phyloP scores from a whole-genome alignment of 2,888 invertebrate species.

The Tetranychus truncatus region DNA sequence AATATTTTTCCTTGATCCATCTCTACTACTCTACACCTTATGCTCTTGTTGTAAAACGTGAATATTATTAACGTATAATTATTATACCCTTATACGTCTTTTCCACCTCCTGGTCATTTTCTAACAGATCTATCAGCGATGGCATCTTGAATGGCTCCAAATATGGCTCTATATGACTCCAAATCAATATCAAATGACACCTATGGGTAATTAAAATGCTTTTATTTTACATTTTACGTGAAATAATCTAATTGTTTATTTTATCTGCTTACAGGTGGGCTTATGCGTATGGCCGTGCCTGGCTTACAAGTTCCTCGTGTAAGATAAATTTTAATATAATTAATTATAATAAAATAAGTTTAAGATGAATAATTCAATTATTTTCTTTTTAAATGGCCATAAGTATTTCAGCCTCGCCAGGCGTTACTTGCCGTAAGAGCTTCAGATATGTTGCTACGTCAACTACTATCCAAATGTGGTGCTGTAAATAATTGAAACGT shows the following conservation, averaged over 20 bases:
- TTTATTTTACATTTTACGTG: not conserved
- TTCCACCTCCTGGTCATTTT: conserved; percentile 8
- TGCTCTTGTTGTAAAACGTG: too few relatives aligned
- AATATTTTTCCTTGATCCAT: too few relatives aligned
- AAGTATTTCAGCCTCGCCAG: conserved; percentile 21
- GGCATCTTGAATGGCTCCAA: conserved; percentile 17
- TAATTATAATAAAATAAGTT: too few relatives aligned
- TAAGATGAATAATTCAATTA: not conserved
- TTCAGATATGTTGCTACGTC: conserved; percentile 82
- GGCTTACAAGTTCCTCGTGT: conserved; percentile 1
- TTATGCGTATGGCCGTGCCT: not conserved
- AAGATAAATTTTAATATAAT: not conserved
- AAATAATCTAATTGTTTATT: not conserved
- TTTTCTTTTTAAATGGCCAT: conserved; percentile 5
- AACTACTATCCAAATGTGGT: conserved; percentile 66
- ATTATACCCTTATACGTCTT: not conserved
- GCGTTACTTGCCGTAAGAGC: conserved; percentile 60
- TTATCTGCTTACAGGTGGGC: conserved; percentile 1
- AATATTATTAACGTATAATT: too few relatives aligned
- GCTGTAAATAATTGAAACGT: conserved; percentile 76
- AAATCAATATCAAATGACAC: conserved; percentile 10
- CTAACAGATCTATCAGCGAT: conserved; percentile 13
- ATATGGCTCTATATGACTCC: conserved; percentile 2
- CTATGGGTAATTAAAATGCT: conserved; percentile 2
- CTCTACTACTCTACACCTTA: too few relatives aligned